A percentile compares a stretch with the other conserved stretches of the same genome.
These are phyloP conservation scores for Lithobates sylvaticus DNA, from an alignment of 2,797 vertebrate genomes.

Conservation along the genomic window DNA sequence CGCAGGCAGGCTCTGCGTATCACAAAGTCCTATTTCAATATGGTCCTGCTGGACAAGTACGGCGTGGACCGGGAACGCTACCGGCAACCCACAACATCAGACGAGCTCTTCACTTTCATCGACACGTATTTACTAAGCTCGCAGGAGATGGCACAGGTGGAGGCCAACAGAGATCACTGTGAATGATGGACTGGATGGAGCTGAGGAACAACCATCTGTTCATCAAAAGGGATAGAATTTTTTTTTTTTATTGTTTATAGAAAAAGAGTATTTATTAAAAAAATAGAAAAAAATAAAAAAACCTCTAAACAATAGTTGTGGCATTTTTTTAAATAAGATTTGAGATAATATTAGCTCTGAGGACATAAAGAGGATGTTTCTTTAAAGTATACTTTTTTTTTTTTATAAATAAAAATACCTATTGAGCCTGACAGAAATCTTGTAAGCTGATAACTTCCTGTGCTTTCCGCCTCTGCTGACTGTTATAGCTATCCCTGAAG, in stretches of 20 bases:
- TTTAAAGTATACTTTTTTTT: too few relatives aligned
- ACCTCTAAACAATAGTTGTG: not conserved
- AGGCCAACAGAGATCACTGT: constrained; percentile 80
- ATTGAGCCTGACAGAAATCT: too few relatives aligned
- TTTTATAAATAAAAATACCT: too few relatives aligned
- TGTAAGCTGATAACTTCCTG: too few relatives aligned
- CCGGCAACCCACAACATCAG: constrained; percentile 81
- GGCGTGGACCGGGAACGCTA: constrained; percentile 91
- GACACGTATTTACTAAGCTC: constrained; percentile 88
- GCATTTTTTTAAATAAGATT: too few relatives aligned
- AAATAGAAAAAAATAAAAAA: not conserved
- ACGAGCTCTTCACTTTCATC: constrained; percentile 90
- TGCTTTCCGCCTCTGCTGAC: too few relatives aligned
- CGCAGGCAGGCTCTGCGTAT: constrained; percentile 86
- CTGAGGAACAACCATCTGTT: not conserved
- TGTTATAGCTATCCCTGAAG: too few relatives aligned
- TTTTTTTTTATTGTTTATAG: not conserved
- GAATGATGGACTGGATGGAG: constrained; percentile 72
- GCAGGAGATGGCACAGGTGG: constrained; percentile 79
- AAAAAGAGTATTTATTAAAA: constrained; percentile 28
- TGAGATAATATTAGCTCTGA: too few relatives aligned
- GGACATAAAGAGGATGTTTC: too few relatives aligned
- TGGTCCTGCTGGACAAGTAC: constrained; percentile 89
- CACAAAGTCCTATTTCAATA: constrained; percentile 87
- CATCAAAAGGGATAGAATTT: not conserved